phyloP scores from a whole-genome alignment of 1,140 invertebrate species.

The Anthonomus grandis region DNA sequence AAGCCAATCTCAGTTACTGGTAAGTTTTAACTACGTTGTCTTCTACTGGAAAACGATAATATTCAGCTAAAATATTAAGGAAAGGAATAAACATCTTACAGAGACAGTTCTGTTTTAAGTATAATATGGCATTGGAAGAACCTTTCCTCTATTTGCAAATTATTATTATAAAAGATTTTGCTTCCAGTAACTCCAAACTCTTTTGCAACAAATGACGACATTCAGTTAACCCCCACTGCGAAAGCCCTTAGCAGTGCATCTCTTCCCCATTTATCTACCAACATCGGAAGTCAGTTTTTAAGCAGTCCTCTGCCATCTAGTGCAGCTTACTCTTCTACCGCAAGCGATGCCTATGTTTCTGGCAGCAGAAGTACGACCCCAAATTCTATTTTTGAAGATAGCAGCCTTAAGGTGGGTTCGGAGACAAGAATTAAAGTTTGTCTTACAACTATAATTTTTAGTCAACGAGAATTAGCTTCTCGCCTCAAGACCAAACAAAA shows the following conservation, averaged over 20 bases:
- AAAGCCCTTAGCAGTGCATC: constrained; percentile 43
- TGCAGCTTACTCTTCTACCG: neutral
- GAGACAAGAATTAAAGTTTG: no score
- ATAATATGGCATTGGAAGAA: no score
- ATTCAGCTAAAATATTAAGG: neutral
- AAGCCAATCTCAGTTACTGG: constrained; percentile 23
- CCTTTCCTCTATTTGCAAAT: no score
- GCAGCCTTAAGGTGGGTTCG: constrained; percentile 6
- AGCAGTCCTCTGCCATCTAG: constrained; percentile 34
- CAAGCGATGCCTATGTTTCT: constrained; percentile 2
- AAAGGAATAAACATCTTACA: no score
- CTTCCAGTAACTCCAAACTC: constrained; percentile 39
- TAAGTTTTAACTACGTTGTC: constrained; percentile 19
- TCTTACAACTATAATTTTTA: no score
- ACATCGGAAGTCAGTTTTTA: constrained; percentile 43
- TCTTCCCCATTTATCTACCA: constrained; percentile 46
- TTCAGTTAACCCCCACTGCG: constrained; percentile 42
- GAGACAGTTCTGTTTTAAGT: no score
- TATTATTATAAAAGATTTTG: neutral
- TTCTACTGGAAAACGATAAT: neutral
- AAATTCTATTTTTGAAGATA: constrained; percentile 6
- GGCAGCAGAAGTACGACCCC: constrained; percentile 16
- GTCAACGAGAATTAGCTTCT: neutral
- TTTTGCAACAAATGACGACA: constrained; percentile 49
- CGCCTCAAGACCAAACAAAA: constrained; percentile 15